phyloP scores from a whole-genome alignment of 2,888 invertebrate species.

The Sturmia bella region DNA sequence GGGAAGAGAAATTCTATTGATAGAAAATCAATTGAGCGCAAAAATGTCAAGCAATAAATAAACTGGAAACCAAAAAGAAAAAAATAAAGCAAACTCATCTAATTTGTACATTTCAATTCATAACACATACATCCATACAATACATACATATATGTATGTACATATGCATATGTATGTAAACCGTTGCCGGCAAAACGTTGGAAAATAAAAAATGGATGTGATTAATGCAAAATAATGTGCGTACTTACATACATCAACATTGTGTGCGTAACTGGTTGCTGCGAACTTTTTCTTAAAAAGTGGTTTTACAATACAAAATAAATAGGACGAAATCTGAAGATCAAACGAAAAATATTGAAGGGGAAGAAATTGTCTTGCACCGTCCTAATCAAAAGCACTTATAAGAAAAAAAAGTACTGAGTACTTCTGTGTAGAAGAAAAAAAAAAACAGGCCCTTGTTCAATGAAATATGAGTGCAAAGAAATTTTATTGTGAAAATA shows the following conservation, averaged over 20 bases:
- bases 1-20: slow-evolving; percentile 44
- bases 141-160: not conserved
- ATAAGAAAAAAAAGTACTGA: too few species aligned
- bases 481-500: too few species aligned
- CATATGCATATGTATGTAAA: not conserved
- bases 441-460: too few species aligned
- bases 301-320: not conserved
- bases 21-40: slow-evolving; percentile 68
- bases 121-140: not conserved
- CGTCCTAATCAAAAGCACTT: too few species aligned
- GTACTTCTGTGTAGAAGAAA: too few species aligned
- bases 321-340: not conserved
- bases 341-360: not conserved
- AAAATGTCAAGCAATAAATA: slow-evolving; percentile 68
- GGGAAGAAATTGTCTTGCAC: too few species aligned
- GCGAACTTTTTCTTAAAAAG: not conserved
- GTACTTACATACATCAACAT: too few species aligned
- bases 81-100: slow-evolving; percentile 30
- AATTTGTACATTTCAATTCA: slow-evolving; percentile 33
- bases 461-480: too few species aligned
- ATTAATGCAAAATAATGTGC: slow-evolving; percentile 18
- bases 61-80: slow-evolving; percentile 41
- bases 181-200: slow-evolving; percentile 5
- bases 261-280: not conserved
- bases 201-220: not conserved